Percentiles rank a stretch among this genome's conserved stretches.
Evolutionary conservation across 2,797 vertebrate species (phyloP).

Genomic region (Lepilemur ruficaudatus): DNA sequence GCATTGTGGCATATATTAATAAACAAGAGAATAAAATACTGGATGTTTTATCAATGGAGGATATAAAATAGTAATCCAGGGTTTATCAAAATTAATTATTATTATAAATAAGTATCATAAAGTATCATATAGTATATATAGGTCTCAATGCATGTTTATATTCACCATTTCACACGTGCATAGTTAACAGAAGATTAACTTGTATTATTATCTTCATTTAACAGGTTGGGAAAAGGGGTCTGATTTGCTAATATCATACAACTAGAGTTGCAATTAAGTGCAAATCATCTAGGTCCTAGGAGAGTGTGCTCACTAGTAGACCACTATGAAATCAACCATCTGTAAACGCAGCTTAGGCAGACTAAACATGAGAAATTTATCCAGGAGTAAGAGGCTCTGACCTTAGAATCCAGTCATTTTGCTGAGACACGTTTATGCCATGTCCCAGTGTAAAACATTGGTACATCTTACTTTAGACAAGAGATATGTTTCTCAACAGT

Average conservation of each 20-base stretch:
- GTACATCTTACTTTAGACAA: not conserved
- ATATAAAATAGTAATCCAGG: not conserved
- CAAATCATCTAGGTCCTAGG: not conserved
- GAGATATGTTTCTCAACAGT: not conserved
- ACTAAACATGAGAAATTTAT: not conserved
- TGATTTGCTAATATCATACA: not conserved
- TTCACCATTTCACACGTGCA: not conserved
- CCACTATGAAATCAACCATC: not conserved
- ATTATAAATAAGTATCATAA: not conserved
- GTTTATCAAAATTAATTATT: not conserved
- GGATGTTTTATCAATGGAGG: not conserved
- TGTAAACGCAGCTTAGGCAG: not conserved
- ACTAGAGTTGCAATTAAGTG: not conserved
- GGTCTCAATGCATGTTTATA: not conserved
- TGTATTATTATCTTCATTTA: not conserved
- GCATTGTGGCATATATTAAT: not conserved
- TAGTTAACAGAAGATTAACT: not conserved
- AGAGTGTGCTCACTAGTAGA: accelerated
- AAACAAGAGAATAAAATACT: not conserved
- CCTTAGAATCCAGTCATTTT: not conserved
- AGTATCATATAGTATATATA: not conserved
- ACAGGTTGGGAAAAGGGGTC: not conserved
- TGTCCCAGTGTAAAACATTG: not conserved
- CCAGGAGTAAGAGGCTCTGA: not conserved
- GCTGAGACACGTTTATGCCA: not conserved